phyloP scores from a whole-genome alignment of 2,888 invertebrate genomes.

The Thysanoteuthis rhombus region DNA sequence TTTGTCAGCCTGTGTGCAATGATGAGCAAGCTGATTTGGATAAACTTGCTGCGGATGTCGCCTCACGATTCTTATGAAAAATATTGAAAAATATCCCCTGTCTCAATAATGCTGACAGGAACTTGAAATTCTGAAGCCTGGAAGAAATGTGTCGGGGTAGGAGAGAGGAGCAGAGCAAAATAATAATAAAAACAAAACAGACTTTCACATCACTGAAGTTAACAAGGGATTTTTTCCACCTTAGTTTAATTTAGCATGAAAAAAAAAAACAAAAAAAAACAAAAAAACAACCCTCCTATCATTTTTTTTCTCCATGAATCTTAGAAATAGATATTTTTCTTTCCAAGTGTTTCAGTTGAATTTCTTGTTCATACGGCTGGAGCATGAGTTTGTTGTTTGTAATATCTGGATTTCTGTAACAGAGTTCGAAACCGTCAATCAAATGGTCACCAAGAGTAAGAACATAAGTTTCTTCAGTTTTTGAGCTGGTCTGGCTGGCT shows the following conservation, averaged over 20 bases:
- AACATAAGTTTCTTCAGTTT: rapidly evolving
- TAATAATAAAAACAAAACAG: neutral
- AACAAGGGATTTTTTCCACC: neutral
- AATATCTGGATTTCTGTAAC: neutral
- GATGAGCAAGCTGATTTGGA: no score
- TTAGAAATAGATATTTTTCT: neutral
- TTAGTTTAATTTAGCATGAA: neutral
- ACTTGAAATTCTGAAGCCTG: neutral
- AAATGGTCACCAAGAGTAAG: neutral
- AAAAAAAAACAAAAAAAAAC: neutral
- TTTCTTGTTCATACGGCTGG: neutral
- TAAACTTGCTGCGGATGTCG: no score
- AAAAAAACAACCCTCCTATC: no score
- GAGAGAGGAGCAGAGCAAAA: neutral
- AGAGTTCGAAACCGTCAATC: neutral
- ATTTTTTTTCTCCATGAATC: neutral
- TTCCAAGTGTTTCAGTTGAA: neutral
- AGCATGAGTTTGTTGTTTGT: neutral
- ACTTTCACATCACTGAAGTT: neutral
- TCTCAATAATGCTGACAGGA: neutral
- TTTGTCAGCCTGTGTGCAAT: no score
- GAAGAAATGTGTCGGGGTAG: neutral
- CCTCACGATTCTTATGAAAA: no score
- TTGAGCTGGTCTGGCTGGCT: neutral
- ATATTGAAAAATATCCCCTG: neutral